A percentile compares a stretch with the other conserved stretches of the same genome.
Evolutionary conservation across 2,888 invertebrate species (phyloP).

Genomic region (Eremobia ochroleuca): DNA sequence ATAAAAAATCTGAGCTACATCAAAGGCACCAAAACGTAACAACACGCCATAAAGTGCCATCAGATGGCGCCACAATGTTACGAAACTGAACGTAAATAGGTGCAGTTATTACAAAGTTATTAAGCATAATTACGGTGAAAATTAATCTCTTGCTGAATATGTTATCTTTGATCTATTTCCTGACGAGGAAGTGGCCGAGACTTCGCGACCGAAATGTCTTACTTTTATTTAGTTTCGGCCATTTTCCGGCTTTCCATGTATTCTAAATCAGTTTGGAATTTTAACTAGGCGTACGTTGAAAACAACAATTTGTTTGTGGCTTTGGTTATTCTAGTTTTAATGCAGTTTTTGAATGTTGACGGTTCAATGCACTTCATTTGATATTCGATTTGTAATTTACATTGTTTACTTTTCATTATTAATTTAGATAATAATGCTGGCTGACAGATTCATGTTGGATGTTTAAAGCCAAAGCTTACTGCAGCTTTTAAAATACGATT

Average conservation of each 20-base stretch:
- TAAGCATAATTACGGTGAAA: slow-evolving; percentile 81
- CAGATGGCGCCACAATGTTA: slow-evolving; percentile 73
- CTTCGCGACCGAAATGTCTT: slow-evolving; percentile 57
- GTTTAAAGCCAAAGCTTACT: neutral
- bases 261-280: slow-evolving; percentile 69
- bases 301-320: slow-evolving; percentile 44
- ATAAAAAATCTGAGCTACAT: slow-evolving; percentile 60
- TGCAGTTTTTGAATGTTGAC: slow-evolving; percentile 35
- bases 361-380: slow-evolving; percentile 18
- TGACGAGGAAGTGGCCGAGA: slow-evolving; percentile 78
- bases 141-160: slow-evolving; percentile 75
- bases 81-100: slow-evolving; percentile 63
- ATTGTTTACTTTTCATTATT: slow-evolving; percentile 21
- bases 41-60: slow-evolving; percentile 64
- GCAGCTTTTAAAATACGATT: neutral
- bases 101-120: slow-evolving; percentile 73
- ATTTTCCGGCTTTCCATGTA: slow-evolving; percentile 67
- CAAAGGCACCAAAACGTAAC: slow-evolving; percentile 62
- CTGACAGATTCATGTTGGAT: neutral
- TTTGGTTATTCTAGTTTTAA: slow-evolving; percentile 34
- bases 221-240: slow-evolving; percentile 64
- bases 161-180: slow-evolving; percentile 84
- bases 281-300: slow-evolving; percentile 61
- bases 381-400: slow-evolving; percentile 21
- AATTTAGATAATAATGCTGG: slow-evolving; percentile 4